phyloP scores from a whole-genome alignment of 2,797 vertebrate species.

The Mycteria americana region DNA sequence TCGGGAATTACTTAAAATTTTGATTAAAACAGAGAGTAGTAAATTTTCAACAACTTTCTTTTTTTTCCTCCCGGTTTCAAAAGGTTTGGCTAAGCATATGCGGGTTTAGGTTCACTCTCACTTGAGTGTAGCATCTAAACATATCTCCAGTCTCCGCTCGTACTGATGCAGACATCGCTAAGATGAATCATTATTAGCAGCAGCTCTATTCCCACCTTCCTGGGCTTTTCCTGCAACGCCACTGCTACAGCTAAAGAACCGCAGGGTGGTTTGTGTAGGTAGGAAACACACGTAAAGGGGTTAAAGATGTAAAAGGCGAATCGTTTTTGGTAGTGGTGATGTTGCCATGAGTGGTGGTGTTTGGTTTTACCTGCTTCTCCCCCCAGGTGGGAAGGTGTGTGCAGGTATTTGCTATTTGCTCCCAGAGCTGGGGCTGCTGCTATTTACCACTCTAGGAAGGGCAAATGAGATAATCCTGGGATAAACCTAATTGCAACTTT shows the following conservation, averaged over 20 bases:
- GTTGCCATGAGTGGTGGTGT: background rate
- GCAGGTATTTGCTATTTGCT: background rate
- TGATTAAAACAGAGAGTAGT: background rate
- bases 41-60: background rate
- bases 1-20: background rate
- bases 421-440: background rate
- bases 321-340: background rate
- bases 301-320: background rate
- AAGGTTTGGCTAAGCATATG: background rate
- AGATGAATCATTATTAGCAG: background rate
- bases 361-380: background rate
- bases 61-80: background rate
- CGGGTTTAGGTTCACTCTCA: background rate
- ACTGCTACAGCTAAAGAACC: background rate
- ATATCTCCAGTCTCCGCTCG: background rate
- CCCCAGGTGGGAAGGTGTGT: fast-evolving
- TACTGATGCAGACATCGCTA: background rate
- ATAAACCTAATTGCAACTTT: background rate
- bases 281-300: background rate
- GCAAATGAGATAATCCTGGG: background rate
- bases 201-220: background rate
- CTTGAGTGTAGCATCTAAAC: background rate
- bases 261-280: background rate
- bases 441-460: background rate
- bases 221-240: background rate